Base-by-base conservation (phyloP, 2,113 vertebrate genomes). In the Ammodytes marinus region DNA sequence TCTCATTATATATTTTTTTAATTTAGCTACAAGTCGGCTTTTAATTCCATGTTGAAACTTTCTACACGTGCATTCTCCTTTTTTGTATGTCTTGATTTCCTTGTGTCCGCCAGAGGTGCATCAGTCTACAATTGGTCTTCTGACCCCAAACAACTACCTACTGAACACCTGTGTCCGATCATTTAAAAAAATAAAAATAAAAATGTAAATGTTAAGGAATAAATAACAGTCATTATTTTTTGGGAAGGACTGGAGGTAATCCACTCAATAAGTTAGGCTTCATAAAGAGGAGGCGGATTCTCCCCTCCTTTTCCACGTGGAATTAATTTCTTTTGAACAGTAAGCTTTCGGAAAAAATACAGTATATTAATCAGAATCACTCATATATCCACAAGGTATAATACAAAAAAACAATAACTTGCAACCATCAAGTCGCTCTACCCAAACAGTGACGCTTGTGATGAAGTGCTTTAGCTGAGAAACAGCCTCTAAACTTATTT, bases 261-360 rank as follows among this genome's bases (percentile, higher is more conserved):
- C 79, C 19, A 6, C 67, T 55, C 43, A 85, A 80, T 65, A 65
- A 73, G 69, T 77, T 72, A 72, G 72, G 68, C 47, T 84, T 88
- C 64, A 82, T 89, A 75, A 86, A 52, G 35, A 68, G 67, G 68
- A 79, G 82, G 74, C 71, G 69, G 75, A 82, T 84, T 82, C 79
- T 65, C 13, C 42, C 66, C 27, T 60, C n/a, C 74, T 68, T 74
- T 88, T 78, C 76, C 61, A 71, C 79, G 69, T 66, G 63, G 86
- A 84, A 91, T 73, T 75, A 50, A 75, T 85, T 90, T 80, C 43
- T 89, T 92, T 89, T 87, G 79, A 89, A 85, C 64, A 74, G 43
- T 55, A 53, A 85, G 83, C 60, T 79, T 85, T 80, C 65, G 82
- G 54, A 60, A 87, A 27, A 76, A 88, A 75, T 73, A 13, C 37